Evolutionary conservation across 1,140 invertebrate genomes (phyloP), one percentile per base, ranked within the genome.

Genomic region (Calliphora vicina): DNA sequence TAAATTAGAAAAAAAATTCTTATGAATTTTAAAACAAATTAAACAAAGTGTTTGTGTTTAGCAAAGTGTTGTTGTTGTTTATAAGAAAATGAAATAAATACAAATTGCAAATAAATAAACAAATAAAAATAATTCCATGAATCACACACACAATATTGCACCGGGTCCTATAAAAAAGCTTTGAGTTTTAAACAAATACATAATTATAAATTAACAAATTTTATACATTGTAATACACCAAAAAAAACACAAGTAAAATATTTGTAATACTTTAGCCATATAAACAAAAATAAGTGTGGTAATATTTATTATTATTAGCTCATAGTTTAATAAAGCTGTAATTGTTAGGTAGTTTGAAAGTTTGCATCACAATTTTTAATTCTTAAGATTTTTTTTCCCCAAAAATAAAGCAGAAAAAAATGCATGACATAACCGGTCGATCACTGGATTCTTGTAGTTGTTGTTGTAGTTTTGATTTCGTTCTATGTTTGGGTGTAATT

Each of bases 401-500:
- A 67, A 67, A 67, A 67, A 67, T 67, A 57, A 57, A 57, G n/a
- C 9, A 67, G 9, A 67, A 23, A 17, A n/a, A 67, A 67, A 23
- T 67, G 61, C 61, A 67, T 67, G 61, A 67, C 61, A 67, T 67
- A 67, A 67, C 61, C 61, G 61, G 61, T 67, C 61, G 61, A 23
- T 67, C 20, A n/a, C 61, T 25, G 50, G 50, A 57, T 57, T 57
- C 15, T 57, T 23, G 61, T 67, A 10, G 20, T 67, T 67, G n/a
- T 67, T 20, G 10, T 23, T 67, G 61, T 67, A 17, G 50, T 67
- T 67, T 67, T 67, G 25, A 23, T 20, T 57, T 15, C 15, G n/a
- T n/a, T n/a, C 5, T 15, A 15, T 57, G n/a, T 67, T 67, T 67
- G 20, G 20, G 20, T 23, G 20, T 67, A 67, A 67, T 23, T 67